Evolutionary conservation across 2,797 vertebrate genomes (phyloP).

Genomic region (Girardinus metallicus): DNA sequence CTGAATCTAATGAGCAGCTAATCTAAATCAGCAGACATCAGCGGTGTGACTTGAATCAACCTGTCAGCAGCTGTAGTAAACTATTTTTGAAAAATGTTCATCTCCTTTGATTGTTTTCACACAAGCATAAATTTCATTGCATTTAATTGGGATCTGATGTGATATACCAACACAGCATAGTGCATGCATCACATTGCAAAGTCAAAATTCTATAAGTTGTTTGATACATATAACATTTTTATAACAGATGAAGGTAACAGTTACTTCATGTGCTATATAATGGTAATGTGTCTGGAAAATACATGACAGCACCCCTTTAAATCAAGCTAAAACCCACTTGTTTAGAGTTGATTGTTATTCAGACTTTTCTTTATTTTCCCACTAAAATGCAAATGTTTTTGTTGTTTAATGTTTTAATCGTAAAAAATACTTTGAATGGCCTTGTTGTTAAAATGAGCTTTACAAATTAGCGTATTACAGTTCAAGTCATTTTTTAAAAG

Average conservation of each 20-base stretch:
- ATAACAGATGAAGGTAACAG: background rate
- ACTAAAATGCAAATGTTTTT: too few species aligned
- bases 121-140: background rate
- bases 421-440: background rate
- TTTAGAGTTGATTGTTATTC: background rate
- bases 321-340: background rate
- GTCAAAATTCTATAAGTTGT: too few species aligned
- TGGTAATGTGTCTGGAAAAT: background rate
- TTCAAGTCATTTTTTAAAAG: background rate
- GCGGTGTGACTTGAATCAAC: background rate
- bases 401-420: background rate
- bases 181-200: too few species aligned
- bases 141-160: background rate
- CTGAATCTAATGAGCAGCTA: slow-evolving; percentile 22
- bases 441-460: background rate
- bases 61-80: background rate
- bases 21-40: slow-evolving; percentile 8
- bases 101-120: background rate
- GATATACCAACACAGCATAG: background rate
- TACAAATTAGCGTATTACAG: background rate
- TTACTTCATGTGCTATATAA: background rate
- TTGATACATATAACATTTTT: too few species aligned
- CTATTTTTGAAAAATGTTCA: background rate
- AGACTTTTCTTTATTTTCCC: background rate
- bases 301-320: background rate